These are phyloP conservation scores for Drosophila kepulauana DNA, from an alignment of 1,140 invertebrate species.

Conservation along the genomic window DNA sequence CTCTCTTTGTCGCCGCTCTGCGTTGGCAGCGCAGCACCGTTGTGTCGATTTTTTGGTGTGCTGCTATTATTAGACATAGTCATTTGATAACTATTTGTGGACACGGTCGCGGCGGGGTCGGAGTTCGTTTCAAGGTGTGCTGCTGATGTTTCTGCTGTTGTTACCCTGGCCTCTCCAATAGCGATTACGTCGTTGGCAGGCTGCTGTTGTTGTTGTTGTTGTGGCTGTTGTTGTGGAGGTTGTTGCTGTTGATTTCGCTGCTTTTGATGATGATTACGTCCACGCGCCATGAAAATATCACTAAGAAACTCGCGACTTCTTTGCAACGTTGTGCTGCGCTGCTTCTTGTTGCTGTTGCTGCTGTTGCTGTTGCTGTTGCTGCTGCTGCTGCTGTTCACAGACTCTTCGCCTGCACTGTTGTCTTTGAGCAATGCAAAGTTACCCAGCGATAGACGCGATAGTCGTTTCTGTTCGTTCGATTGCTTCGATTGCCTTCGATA, in stretches of 20 bases:
- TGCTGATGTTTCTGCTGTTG: constrained; percentile 32
- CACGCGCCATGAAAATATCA: constrained; percentile 84
- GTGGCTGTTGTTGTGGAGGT: constrained; percentile 29
- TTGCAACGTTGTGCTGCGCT: constrained; percentile 63
- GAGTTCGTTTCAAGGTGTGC: constrained; percentile 84
- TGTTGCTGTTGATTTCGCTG: constrained; percentile 36
- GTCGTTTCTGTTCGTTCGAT: constrained; percentile 64
- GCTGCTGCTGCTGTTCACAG: not conserved
- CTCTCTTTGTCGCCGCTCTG: constrained; percentile 45
- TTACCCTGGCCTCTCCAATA: constrained; percentile 24
- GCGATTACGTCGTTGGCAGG: constrained; percentile 63
- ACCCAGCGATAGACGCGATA: constrained; percentile 63
- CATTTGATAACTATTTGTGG: constrained; percentile 84
- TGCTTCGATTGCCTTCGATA: constrained; percentile 49
- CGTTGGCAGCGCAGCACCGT: constrained; percentile 31
- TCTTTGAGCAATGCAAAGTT: constrained; percentile 33
- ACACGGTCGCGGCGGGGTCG: constrained; percentile 78
- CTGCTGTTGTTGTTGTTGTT: constrained; percentile 42
- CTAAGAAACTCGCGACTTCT: constrained; percentile 78
- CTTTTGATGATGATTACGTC: constrained; percentile 80
- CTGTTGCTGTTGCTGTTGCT: not conserved
- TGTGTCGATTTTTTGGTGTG: constrained; percentile 50
- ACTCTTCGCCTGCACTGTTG: constrained; percentile 13
- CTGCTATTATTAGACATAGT: constrained; percentile 84
- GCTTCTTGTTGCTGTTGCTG: constrained; percentile 23